These are phyloP conservation scores for Drosophila anomalata DNA, from an alignment of 2,888 invertebrate species.

Conservation along the genomic window DNA sequence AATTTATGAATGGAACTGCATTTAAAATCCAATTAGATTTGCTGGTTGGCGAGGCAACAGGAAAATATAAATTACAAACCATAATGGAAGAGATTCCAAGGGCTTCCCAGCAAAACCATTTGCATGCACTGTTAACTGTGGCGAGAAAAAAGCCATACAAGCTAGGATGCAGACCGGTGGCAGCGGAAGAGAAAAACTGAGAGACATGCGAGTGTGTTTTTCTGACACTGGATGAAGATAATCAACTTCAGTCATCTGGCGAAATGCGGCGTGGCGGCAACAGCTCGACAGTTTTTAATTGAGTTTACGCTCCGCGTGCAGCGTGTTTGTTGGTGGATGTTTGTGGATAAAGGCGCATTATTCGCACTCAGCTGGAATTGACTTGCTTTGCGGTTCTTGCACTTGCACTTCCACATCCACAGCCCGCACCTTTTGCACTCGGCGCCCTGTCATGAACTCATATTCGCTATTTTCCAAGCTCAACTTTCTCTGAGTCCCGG, in stretches of 20 bases:
- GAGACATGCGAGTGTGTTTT: conserved; percentile 22
- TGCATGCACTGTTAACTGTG: conserved; percentile 22
- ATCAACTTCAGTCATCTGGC: conserved; percentile 66
- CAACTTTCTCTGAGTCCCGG: conserved; percentile 23
- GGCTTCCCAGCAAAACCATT: conserved; percentile 17
- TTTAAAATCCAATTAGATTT: conserved; percentile 32
- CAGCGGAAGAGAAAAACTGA: background rate
- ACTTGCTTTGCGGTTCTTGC: conserved; percentile 69
- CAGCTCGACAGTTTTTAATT: conserved; percentile 75
- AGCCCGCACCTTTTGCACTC: conserved; percentile 17
- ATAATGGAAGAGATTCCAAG: conserved; percentile 3
- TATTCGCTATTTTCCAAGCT: conserved; percentile 24
- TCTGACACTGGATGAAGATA: conserved; percentile 56
- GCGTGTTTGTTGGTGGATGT: conserved; percentile 17
- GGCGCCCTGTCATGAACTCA: conserved; percentile 18
- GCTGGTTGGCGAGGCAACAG: conserved; percentile 2
- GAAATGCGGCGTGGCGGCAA: conserved; percentile 49
- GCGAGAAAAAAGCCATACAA: conserved; percentile 19
- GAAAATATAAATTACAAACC: conserved; percentile 21
- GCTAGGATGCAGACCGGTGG: conserved; percentile 1
- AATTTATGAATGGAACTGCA: conserved; percentile 27
- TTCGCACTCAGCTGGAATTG: conserved; percentile 63
- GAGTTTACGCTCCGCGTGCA: conserved; percentile 73
- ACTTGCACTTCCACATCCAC: conserved; percentile 18
- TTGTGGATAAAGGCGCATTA: conserved; percentile 32